Evolutionary conservation across 2,888 invertebrate genomes (phyloP).

Genomic region (Hydrotaea cyrtoneurina): DNA sequence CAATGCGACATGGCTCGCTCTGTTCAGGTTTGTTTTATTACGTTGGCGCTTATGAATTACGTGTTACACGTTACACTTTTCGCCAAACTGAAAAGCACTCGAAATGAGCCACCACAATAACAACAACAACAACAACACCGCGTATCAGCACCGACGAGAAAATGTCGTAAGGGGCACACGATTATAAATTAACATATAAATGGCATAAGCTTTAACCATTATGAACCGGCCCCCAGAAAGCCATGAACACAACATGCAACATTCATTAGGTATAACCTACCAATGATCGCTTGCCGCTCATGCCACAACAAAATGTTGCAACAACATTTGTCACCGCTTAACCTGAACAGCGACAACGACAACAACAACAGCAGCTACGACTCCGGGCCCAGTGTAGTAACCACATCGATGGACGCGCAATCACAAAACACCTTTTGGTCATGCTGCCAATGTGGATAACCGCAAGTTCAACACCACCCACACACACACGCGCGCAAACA

Average conservation of each 20-base stretch:
- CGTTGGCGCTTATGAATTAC: conserved; percentile 52
- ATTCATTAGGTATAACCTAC: conserved; percentile 1
- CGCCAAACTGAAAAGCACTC: conserved; percentile 4
- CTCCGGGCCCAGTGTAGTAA: conserved; percentile 30
- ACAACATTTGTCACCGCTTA: conserved; percentile 55
- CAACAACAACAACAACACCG: too few relatives aligned
- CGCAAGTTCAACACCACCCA: conserved; percentile 67
- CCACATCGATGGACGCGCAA: conserved; percentile 20
- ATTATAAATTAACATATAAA: conserved; percentile 63
- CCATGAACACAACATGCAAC: neutral
- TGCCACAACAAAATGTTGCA: conserved; percentile 31
- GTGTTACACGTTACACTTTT: conserved; percentile 59
- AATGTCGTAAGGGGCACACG: conserved; percentile 44
- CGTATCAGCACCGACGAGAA: neutral
- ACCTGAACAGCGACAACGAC: conserved; percentile 31
- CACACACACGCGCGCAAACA: conserved; percentile 28
- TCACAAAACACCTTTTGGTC: conserved; percentile 50
- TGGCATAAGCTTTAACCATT: conserved; percentile 52
- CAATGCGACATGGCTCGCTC: neutral
- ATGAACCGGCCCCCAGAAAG: conserved; percentile 33
- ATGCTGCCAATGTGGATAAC: conserved; percentile 57
- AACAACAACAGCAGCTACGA: conserved; percentile 12
- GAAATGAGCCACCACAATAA: neutral
- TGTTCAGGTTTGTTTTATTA: conserved; percentile 33
- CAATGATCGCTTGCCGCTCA: conserved; percentile 17